phyloP scores from a whole-genome alignment of 37 sponge, comb jelly and placozoan genomes.

The Spongia lamella region DNA sequence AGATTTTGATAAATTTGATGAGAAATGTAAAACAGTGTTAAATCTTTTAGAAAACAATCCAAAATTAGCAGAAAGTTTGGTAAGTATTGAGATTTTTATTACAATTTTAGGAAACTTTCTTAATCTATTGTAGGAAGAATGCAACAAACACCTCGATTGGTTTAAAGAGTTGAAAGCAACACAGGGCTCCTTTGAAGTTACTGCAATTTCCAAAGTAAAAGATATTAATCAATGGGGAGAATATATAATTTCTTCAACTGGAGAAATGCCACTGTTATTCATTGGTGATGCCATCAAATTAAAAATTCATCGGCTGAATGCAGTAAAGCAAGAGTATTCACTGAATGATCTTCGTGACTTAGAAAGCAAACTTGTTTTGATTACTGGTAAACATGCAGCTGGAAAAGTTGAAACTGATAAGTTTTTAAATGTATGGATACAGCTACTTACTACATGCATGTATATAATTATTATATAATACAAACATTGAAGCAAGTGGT shows the following conservation, averaged over 20 bases:
- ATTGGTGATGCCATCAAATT: conserved; percentile 1
- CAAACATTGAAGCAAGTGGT: too few species aligned
- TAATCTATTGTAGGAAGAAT: not conserved
- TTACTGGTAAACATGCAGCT: conserved; percentile 11
- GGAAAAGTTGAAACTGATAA: too few species aligned
- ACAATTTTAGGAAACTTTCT: not conserved
- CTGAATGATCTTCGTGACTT: conserved; percentile 19
- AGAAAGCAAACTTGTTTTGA: conserved; percentile 22
- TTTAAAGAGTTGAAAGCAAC: conserved; percentile 8
- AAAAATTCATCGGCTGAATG: not conserved
- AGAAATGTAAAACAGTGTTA: conserved; percentile 45
- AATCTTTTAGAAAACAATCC: conserved; percentile 16
- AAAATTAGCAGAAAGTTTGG: conserved; percentile 43
- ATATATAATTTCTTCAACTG: not conserved
- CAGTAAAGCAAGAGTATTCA: not conserved
- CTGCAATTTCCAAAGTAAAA: conserved; percentile 11
- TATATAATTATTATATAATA: too few species aligned
- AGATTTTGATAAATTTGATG: conserved; percentile 23
- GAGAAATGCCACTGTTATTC: not conserved
- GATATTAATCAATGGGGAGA: conserved; percentile 6
- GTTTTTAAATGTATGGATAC: too few species aligned
- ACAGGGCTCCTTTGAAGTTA: conserved; percentile 2
- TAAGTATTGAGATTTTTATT: conserved; percentile 14
- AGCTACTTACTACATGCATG: too few species aligned
- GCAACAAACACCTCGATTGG: conserved; percentile 7